Conservation (phyloP, 2,797 vertebrate genomes). For the Sciaenops ocellatus region DNA sequence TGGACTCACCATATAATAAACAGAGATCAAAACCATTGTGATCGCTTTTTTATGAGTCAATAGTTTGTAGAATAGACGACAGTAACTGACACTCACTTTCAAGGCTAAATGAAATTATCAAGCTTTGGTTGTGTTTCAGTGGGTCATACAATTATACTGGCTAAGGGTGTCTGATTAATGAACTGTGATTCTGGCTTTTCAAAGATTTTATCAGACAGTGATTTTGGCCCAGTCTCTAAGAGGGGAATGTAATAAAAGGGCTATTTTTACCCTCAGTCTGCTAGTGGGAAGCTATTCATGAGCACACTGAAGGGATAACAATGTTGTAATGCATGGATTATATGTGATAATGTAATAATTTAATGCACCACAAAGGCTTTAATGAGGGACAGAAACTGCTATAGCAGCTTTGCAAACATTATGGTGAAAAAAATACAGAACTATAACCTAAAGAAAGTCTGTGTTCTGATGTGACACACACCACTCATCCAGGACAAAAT, state of each 20-base stretch:
- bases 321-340: constrained; percentile 55
- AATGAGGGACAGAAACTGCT: constrained; percentile 43
- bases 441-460: constrained; percentile 20
- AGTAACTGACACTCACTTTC: constrained; percentile 21
- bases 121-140: constrained; percentile 47
- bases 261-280: constrained; percentile 58
- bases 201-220: constrained; percentile 50
- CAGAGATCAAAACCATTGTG: constrained; percentile 45
- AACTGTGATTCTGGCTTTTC: constrained; percentile 53
- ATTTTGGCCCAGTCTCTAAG: constrained; percentile 53
- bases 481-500: constrained; percentile 4
- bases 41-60: constrained; percentile 29
- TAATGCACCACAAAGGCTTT: constrained; percentile 61
- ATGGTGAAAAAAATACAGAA: neutral
- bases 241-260: constrained; percentile 49
- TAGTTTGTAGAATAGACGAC: constrained; percentile 9
- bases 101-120: constrained; percentile 56
- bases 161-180: constrained; percentile 45
- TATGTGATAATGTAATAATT: constrained; percentile 59
- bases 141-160: constrained; percentile 24
- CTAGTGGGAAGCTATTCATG: constrained; percentile 61
- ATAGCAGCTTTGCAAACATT: constrained; percentile 33
- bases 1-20: constrained; percentile 43
- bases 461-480: constrained; percentile 26
- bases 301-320: constrained; percentile 59